A percentile compares a stretch with the other conserved stretches of the same genome.
These are phyloP conservation scores for Noctuana brunneofusca DNA, from an alignment of 2,888 invertebrate genomes.

Conservation along the genomic window DNA sequence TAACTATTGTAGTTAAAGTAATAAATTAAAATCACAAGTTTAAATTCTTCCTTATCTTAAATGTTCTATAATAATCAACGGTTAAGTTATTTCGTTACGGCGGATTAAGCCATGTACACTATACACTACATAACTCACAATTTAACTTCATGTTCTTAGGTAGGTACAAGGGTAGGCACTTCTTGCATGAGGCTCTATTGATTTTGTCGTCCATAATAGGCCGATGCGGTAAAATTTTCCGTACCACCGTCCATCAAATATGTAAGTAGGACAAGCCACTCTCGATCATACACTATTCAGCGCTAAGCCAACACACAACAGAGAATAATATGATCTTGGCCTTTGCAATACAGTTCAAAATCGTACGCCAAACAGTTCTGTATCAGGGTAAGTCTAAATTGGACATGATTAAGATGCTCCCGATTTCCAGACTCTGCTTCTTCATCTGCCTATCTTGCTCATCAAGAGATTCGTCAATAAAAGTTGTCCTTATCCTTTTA, in stretches of 20 bases:
- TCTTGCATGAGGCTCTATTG: background rate
- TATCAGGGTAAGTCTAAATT: conserved; percentile 50
- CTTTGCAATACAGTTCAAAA: conserved; percentile 6
- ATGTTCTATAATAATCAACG: too few species aligned
- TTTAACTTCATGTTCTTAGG: too few species aligned
- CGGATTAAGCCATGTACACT: too few species aligned
- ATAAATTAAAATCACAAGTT: too few species aligned
- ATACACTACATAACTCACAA: too few species aligned
- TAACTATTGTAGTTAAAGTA: too few species aligned
- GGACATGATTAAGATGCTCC: conserved; percentile 65
- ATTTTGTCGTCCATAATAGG: conserved; percentile 3
- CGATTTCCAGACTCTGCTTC: conserved; percentile 49
- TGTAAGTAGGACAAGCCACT: conserved; percentile 36
- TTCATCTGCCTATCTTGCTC: background rate
- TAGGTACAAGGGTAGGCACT: too few species aligned
- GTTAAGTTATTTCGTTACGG: too few species aligned
- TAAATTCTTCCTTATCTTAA: too few species aligned
- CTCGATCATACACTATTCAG: conserved; percentile 36
- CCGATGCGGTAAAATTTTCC: conserved; percentile 15
- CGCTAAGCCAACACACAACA: conserved; percentile 4
- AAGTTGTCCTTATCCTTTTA: too few species aligned
- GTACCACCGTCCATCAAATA: conserved; percentile 33
- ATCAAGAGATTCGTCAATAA: conserved; percentile 4
- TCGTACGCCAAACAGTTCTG: background rate
- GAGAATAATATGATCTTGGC: background rate